A percentile compares a stretch with the other conserved stretches of the same genome.
phyloP scores from a whole-genome alignment of 2,888 invertebrate genomes.

The Zonitis immaculata region DNA sequence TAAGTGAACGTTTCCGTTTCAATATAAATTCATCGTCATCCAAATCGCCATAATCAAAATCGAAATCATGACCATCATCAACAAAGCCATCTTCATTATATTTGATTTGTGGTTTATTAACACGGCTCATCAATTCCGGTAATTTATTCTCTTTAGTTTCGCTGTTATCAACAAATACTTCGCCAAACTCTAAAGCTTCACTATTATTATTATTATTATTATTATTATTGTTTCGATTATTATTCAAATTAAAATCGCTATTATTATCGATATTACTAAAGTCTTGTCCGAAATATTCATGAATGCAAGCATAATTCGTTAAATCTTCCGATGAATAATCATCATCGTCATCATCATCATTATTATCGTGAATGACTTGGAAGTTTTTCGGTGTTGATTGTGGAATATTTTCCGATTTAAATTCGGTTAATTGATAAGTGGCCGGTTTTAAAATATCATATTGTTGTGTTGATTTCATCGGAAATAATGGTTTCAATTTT shows the following conservation, averaged over 20 bases:
- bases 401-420: background rate
- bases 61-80: background rate
- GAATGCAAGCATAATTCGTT: conserved; percentile 25
- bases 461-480: background rate
- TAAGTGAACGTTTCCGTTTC: conserved; percentile 6
- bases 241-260: conserved; percentile 1
- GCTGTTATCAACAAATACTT: conserved; percentile 1
- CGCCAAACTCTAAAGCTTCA: conserved; percentile 9
- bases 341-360: conserved; percentile 13
- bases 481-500: background rate
- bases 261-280: conserved; percentile 3
- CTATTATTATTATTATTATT: conserved; percentile 3
- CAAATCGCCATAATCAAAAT: conserved; percentile 11
- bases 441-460: conserved; percentile 1
- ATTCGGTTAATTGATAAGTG: background rate
- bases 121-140: conserved; percentile 1
- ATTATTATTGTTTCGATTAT: conserved; percentile 1
- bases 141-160: conserved; percentile 5
- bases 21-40: conserved; percentile 5
- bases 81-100: background rate
- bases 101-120: background rate
- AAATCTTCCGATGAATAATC: conserved; percentile 23
- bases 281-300: conserved; percentile 24
- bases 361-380: background rate
- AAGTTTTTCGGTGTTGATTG: background rate